These are phyloP conservation scores for Actenoides lindsayi DNA, from an alignment of 2,113 vertebrate genomes.

Conservation along the genomic window DNA sequence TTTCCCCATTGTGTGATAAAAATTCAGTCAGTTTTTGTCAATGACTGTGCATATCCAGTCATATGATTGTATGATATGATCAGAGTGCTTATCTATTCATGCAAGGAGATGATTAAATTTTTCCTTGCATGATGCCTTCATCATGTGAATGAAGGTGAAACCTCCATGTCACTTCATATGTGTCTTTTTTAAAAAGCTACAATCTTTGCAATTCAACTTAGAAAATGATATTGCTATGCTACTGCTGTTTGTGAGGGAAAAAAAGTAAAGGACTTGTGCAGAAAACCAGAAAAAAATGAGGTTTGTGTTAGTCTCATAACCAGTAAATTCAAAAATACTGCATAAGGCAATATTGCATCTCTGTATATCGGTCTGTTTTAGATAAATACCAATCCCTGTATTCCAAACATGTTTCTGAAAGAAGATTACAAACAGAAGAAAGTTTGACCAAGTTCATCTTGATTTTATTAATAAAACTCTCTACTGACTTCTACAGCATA, in stretches of 20 bases:
- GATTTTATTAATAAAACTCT: neutral
- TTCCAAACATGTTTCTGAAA: neutral
- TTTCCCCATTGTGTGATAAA: neutral
- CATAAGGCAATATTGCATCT: neutral
- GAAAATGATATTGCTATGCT: neutral
- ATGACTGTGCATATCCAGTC: neutral
- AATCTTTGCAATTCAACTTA: slow-evolving; percentile 14
- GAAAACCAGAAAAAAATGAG: neutral
- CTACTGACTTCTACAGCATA: neutral
- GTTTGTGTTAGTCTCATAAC: neutral
- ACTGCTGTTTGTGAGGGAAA: neutral
- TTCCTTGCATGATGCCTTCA: neutral
- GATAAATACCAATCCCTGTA: neutral
- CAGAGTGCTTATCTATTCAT: neutral
- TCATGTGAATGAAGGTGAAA: slow-evolving; percentile 19
- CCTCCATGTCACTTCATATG: neutral
- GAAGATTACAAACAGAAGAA: neutral
- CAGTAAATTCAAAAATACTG: neutral
- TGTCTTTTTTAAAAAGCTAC: neutral
- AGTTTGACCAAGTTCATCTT: neutral
- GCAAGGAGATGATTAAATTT: neutral
- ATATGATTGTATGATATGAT: neutral
- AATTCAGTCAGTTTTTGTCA: neutral
- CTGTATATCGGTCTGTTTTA: neutral
- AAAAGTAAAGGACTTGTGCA: neutral